Evolutionary conservation across 2,797 vertebrate species (phyloP).

Genomic region (Pseudopleuronectes americanus): DNA sequence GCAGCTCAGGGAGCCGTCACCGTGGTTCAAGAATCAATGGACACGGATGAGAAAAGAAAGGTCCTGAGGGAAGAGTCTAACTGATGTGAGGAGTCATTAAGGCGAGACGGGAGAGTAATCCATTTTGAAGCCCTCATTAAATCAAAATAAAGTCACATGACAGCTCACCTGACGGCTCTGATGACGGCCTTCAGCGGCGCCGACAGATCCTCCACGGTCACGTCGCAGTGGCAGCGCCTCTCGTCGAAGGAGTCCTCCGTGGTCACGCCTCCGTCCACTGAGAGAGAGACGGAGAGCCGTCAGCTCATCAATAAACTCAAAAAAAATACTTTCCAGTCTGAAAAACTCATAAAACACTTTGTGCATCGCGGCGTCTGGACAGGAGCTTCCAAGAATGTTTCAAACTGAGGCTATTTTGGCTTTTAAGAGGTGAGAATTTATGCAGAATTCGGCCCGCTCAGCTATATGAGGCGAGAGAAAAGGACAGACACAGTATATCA

Average conservation of each 20-base stretch:
- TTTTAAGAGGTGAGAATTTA: constrained; percentile 56
- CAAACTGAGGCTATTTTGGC: constrained; percentile 57
- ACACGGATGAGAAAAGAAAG: neutral
- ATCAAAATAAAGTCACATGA: accelerated
- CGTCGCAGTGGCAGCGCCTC: constrained; percentile 94
- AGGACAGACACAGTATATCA: constrained; percentile 17
- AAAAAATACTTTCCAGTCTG: constrained; percentile 46
- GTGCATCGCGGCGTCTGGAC: constrained; percentile 11
- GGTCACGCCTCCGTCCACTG: constrained; percentile 90
- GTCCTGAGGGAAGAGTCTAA: too few species aligned
- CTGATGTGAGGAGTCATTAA: neutral
- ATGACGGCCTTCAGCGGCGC: constrained; percentile 95
- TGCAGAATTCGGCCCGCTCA: constrained; percentile 47
- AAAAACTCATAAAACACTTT: constrained; percentile 46
- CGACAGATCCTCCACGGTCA: constrained; percentile 95
- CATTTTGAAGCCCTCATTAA: too few species aligned
- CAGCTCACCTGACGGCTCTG: constrained; percentile 93
- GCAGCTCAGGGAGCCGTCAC: neutral
- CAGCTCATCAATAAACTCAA: constrained; percentile 9
- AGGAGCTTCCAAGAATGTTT: constrained; percentile 41
- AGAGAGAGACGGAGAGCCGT: constrained; percentile 49
- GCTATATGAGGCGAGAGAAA: constrained; percentile 26
- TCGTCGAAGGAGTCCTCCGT: constrained; percentile 93
- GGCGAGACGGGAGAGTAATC: neutral
- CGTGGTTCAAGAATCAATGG: neutral